Base-by-base conservation (phyloP, 2,797 vertebrate species). In the Tapera naevia region DNA sequence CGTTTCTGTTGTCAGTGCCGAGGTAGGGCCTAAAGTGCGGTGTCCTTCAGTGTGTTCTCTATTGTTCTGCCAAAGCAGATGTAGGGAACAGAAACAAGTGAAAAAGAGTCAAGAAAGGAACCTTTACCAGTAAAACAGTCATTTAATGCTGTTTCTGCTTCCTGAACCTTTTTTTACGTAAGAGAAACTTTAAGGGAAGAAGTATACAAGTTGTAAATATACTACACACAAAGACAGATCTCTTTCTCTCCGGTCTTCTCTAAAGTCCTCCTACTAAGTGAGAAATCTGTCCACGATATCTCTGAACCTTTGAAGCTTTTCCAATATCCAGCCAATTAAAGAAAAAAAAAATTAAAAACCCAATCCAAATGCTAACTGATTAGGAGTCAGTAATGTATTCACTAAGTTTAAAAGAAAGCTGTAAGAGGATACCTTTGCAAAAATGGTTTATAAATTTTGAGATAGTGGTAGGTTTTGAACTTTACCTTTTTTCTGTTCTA, bases 21-120 rank as follows among this genome's bases (percentile, higher is more conserved):
- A 51, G 30, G 30, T 69, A 50, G 46, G 92, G 19, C 22, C 27
- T 25, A 45, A 65, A 69, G 65, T 32, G 10, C 1, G 2, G 1
- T 11, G 50, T 69, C 39, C n/a, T 57, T 70, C 61, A 60, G 0
- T 32, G 13, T 0, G 0, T 85, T 70, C 19, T 80, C 13, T 66
- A 91, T 58, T 33, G 17, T 57, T 13, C 17, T 84, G 32, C 37
- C 61, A 72, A 93, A 81, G 41, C 25, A 71, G 27, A 64, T 83
- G 48, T 53, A 54, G 57, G 28, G 32, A 69, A 69, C 27, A 81
- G 61, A 65, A 80, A 1, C 23, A 54, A 17, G 32, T 10, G 19
- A 62, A 37, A 70, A 33, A 48, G 5, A 66, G 6, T 1, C 11
- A 25, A 10, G 24, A 80, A 78, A 74, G n/a, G 11, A 64, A 8